These are phyloP conservation scores for Triops longicaudatus DNA, from an alignment of 1,140 invertebrate species.

Conservation along the genomic window DNA sequence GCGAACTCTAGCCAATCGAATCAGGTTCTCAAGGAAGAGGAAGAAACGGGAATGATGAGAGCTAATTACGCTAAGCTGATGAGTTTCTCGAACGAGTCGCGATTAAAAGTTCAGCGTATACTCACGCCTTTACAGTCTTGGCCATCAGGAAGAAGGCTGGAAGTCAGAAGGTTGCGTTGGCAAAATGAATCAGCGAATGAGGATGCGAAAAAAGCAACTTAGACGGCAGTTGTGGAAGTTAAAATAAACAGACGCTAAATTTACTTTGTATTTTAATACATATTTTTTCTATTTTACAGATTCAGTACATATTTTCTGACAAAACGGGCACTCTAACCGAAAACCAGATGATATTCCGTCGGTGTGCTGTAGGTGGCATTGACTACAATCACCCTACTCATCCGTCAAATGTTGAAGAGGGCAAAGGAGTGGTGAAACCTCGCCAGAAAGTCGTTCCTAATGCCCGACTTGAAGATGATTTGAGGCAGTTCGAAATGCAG, in stretches of 20 bases:
- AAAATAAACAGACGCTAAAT: not conserved
- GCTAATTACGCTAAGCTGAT: too few relatives aligned
- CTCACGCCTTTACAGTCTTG: too few relatives aligned
- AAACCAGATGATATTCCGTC: constrained; percentile 92
- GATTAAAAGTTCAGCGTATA: too few relatives aligned
- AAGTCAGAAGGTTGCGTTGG: too few relatives aligned
- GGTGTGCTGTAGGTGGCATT: constrained; percentile 76
- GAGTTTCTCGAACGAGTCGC: too few relatives aligned
- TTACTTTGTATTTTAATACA: constrained; percentile 20
- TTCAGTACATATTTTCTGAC: constrained; percentile 94
- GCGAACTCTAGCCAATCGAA: too few relatives aligned
- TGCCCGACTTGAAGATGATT: constrained; percentile 20
- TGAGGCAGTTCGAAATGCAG: constrained; percentile 25
- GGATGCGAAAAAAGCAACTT: too few relatives aligned
- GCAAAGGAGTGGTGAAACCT: not conserved
- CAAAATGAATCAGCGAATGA: too few relatives aligned
- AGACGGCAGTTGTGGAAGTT: too few relatives aligned
- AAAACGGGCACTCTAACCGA: constrained; percentile 96
- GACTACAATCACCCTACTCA: constrained; percentile 68
- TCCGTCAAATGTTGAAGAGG: constrained; percentile 14
- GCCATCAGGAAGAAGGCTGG: too few relatives aligned
- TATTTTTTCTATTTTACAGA: constrained; percentile 40
- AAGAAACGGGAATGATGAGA: too few relatives aligned
- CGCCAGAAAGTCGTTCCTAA: constrained; percentile 26
- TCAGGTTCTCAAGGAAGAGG: too few relatives aligned